phyloP scores from a whole-genome alignment of 2,113 vertebrate genomes.

The Australoheros scitulus region DNA sequence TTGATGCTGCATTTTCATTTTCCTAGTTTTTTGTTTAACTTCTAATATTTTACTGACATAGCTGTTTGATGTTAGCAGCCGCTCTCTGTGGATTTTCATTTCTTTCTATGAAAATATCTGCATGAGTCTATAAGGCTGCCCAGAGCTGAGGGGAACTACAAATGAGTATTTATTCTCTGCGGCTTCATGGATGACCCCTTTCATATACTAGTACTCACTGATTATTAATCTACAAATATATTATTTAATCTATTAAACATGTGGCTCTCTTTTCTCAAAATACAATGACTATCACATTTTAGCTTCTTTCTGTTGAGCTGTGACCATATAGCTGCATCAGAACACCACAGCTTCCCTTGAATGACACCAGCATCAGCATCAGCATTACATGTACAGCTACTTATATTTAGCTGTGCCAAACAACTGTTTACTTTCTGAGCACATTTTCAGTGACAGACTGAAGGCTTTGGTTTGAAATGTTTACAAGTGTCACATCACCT shows the following conservation, averaged over 20 bases:
- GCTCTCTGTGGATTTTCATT: background rate
- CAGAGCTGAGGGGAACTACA: background rate
- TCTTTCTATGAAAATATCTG: background rate
- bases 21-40: background rate
- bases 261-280: rapidly evolving
- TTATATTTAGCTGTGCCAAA: constrained; percentile 16
- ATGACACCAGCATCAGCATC: rapidly evolving
- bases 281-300: background rate
- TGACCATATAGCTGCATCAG: no score
- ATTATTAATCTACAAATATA: background rate
- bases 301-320: background rate
- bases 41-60: background rate
- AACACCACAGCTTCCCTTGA: background rate
- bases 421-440: constrained; percentile 15
- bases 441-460: constrained; percentile 18
- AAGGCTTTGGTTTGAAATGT: constrained; percentile 35
- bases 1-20: background rate
- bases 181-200: background rate
- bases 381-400: background rate
- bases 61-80: background rate
- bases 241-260: background rate
- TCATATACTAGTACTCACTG: background rate
- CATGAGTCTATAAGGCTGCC: background rate
- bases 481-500: constrained; percentile 48
- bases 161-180: background rate